phyloP scores from a whole-genome alignment of 2,888 invertebrate species.

The Rutpela maculata region DNA sequence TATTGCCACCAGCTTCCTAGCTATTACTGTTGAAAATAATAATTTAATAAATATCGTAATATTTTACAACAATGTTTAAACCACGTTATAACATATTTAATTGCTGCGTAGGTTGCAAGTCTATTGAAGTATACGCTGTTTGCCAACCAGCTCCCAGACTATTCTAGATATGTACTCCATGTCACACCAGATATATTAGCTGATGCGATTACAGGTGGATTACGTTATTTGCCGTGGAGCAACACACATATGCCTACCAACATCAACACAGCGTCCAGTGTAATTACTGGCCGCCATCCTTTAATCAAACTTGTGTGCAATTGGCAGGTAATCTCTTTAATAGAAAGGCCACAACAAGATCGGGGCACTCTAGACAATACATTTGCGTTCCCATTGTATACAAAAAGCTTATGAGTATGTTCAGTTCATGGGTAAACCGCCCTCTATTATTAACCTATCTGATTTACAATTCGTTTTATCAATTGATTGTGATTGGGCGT shows the following conservation, averaged over 20 bases:
- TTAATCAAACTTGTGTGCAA: slow-evolving; percentile 38
- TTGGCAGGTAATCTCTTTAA: slow-evolving; percentile 43
- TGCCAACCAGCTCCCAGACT: not conserved
- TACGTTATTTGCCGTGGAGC: not conserved
- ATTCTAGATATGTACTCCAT: not conserved
- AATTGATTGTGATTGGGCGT: not conserved
- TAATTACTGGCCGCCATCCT: slow-evolving; percentile 25
- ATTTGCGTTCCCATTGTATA: slow-evolving; percentile 29
- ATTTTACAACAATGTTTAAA: too few species aligned
- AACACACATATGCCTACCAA: not conserved
- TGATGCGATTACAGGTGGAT: slow-evolving; percentile 17
- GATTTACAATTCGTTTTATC: slow-evolving; percentile 18
- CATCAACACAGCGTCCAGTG: not conserved
- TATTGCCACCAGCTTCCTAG: too few species aligned
- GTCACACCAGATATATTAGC: not conserved
- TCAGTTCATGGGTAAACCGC: slow-evolving; percentile 11
- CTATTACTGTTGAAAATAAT: too few species aligned
- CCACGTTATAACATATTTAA: too few species aligned
- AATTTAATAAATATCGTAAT: too few species aligned
- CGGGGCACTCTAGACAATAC: slow-evolving; percentile 21
- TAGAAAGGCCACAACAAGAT: slow-evolving; percentile 22
- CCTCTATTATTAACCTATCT: slow-evolving; percentile 12
- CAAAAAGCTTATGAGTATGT: slow-evolving; percentile 12
- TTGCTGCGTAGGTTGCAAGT: too few species aligned
- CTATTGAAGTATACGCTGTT: too few species aligned